Evolutionary conservation across 1,140 invertebrate genomes (phyloP), one percentile per base, ranked within the genome.

Genomic region (Brachionus koreanus): DNA sequence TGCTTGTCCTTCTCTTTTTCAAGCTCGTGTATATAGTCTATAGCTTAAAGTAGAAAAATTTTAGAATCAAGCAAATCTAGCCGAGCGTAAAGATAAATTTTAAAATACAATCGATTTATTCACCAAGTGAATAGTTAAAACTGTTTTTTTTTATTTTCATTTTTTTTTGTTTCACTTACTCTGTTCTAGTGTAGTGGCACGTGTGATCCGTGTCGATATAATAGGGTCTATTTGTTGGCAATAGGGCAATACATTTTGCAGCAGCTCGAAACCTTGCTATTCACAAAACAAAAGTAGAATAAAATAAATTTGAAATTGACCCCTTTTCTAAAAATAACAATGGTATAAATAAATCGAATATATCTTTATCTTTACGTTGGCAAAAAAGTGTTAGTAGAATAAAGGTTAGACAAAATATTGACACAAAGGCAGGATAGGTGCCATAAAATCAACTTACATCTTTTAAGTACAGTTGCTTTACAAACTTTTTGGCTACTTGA

Each of bases 391-490:
- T 19, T 25, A 65, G 63, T 65, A 33, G 13, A 37, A 37, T 10
- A 19, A 57, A 7, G 2, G 2, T 57, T 33, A 65, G 10, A 69
- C 29, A 69, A 69, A 69, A 69, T 37, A 69, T 57, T 57, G 49
- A 57, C 49, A 57, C 49, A 69, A 69, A 69, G n/a, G 37, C 13
- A 39, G 33, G 37, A 39, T 39, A 69, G 37, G 33, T 39, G 16
- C 37, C 33, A 69, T 33, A 65, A 69, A 69, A 19, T 35, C 35
- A 69, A 82, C 79, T 82, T 82, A 82, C 79, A 82, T 82, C 79
- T 65, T 82, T 82, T 82, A 13, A 82, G 79, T n/a, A 82, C 57
- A 33, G 79, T 65, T 82, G 79, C 79, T 82, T 82, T 82, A 52
- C 79, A 65, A 3, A 82, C 65, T 82, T 82, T 82, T 82, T 82